These are phyloP conservation scores for Diadophis punctatus DNA, from an alignment of 2,113 vertebrate genomes.

Conservation along the genomic window DNA sequence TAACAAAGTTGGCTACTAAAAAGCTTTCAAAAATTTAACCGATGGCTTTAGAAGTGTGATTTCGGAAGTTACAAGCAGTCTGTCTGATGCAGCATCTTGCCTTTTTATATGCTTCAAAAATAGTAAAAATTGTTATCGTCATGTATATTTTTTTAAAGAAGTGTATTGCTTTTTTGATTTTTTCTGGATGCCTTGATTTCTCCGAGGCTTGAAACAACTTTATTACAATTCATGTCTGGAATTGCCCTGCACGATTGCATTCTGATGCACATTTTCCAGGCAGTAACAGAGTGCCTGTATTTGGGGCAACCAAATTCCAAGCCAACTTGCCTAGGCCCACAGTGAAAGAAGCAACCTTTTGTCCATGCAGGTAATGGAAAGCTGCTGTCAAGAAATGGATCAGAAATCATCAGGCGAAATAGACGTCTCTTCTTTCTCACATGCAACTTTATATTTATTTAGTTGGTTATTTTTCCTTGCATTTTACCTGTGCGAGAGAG, in stretches of 20 bases:
- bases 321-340: too few species aligned
- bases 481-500: conserved; percentile 71
- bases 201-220: background rate
- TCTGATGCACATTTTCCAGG: too few species aligned
- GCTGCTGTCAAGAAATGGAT: background rate
- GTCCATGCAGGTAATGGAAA: too few species aligned
- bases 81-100: background rate
- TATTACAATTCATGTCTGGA: background rate
- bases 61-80: background rate
- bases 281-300: too few species aligned
- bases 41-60: background rate
- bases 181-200: background rate
- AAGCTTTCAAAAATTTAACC: background rate
- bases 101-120: background rate
- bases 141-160: background rate
- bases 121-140: too few species aligned
- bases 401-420: background rate
- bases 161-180: background rate
- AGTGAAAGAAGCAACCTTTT: too few species aligned
- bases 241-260: background rate
- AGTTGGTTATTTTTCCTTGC: too few species aligned
- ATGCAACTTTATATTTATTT: too few species aligned
- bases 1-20: background rate
- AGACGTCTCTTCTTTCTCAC: too few species aligned
- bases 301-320: background rate